Conservation (phyloP, 2,797 vertebrate genomes). For the Rhinogobio ventralis region DNA sequence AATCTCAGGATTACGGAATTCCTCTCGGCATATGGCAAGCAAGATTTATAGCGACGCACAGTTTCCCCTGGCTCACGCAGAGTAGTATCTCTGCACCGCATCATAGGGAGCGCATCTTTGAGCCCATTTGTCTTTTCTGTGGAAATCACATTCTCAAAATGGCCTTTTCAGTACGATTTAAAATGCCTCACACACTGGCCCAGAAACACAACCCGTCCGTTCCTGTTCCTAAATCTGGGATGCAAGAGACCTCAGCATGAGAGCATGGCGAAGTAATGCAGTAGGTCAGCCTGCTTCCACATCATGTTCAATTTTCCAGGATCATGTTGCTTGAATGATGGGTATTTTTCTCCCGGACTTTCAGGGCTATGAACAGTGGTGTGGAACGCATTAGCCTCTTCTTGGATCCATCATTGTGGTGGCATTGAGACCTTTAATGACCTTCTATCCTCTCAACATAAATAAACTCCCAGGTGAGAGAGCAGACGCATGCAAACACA, state of each 20-base stretch:
- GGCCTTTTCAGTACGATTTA: conserved; percentile 2
- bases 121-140: conserved; percentile 57
- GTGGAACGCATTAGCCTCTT: conserved; percentile 53
- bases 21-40: conserved; percentile 55
- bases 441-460: conserved; percentile 49
- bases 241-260: background rate
- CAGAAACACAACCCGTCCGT: background rate
- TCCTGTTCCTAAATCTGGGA: background rate
- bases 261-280: background rate
- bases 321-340: conserved; percentile 38
- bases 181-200: conserved; percentile 7
- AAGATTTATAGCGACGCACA: conserved; percentile 56
- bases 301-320: conserved; percentile 57
- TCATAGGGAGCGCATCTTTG: conserved; percentile 39
- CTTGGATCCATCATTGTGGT: conserved; percentile 43
- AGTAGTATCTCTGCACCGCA: conserved; percentile 40
- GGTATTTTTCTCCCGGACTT: conserved; percentile 48
- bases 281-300: conserved; percentile 19
- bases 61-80: conserved; percentile 33
- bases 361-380: conserved; percentile 39
- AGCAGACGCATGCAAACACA: conserved; percentile 19
- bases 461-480: conserved; percentile 32
- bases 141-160: conserved; percentile 48
- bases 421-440: conserved; percentile 42
- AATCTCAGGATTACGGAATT: conserved; percentile 62